These are phyloP conservation scores for Ceratina japonica DNA, from an alignment of 1,140 invertebrate genomes.

Conservation along the genomic window DNA sequence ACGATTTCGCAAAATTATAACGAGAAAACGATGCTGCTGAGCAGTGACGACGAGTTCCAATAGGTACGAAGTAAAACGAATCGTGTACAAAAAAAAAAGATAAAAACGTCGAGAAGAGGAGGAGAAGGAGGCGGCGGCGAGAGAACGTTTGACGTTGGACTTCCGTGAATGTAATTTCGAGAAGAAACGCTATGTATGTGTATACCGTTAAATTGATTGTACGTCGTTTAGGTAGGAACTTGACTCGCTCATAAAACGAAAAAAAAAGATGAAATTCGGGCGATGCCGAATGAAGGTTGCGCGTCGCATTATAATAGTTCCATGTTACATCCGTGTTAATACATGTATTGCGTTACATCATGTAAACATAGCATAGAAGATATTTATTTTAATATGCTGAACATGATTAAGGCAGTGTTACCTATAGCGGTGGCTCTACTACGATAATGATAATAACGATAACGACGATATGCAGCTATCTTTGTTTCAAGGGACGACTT, in stretches of 20 bases:
- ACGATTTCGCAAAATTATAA: constrained; percentile 93
- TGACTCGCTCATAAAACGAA: constrained; percentile 43
- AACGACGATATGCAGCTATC: constrained; percentile 28
- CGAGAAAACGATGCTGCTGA: constrained; percentile 97
- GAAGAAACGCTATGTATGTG: constrained; percentile 13
- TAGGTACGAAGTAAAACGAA: constrained; percentile 75
- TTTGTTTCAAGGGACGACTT: constrained; percentile 47
- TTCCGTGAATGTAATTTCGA: constrained; percentile 52
- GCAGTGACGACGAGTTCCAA: constrained; percentile 98
- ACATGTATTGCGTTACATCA: constrained; percentile 69
- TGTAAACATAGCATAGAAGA: constrained; percentile 71
- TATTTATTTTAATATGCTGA: constrained; percentile 77
- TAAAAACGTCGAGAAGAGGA: background rate
- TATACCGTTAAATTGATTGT: constrained; percentile 47
- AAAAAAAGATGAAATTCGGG: constrained; percentile 29
- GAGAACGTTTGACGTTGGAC: constrained; percentile 37
- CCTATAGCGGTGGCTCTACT: constrained; percentile 71
- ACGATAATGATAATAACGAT: constrained; percentile 30
- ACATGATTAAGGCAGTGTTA: constrained; percentile 67
- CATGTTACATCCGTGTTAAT: constrained; percentile 72
- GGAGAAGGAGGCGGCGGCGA: background rate
- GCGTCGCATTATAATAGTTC: constrained; percentile 63
- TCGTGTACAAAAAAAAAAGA: constrained; percentile 14
- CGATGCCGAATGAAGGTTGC: constrained; percentile 34
- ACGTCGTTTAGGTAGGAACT: constrained; percentile 52